A percentile compares a stretch with the other conserved stretches of the same genome.
Evolutionary conservation across 2,113 vertebrate species (phyloP).

Genomic region (Morphnarchus princeps): DNA sequence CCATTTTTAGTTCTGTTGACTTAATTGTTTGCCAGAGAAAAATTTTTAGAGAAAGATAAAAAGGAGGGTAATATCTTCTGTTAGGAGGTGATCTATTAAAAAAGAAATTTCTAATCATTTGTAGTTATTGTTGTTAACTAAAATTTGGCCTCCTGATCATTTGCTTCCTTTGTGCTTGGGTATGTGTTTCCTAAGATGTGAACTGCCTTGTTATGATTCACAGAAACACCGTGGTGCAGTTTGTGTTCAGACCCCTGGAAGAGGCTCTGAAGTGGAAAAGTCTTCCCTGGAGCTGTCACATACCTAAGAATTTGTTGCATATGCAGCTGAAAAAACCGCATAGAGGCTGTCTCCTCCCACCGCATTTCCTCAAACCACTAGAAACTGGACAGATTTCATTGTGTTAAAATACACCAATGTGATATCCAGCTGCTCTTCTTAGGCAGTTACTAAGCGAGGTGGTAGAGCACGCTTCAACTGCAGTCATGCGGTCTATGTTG

Average conservation of each 20-base stretch:
- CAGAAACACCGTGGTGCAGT: neutral
- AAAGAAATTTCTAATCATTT: neutral
- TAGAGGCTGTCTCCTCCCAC: neutral
- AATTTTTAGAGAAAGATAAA: neutral
- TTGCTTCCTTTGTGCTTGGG: neutral
- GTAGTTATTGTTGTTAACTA: neutral
- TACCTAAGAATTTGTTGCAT: neutral
- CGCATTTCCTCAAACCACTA: neutral
- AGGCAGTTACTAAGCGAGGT: rapidly evolving
- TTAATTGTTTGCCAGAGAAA: neutral
- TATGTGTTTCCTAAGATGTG: neutral
- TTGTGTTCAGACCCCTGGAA: neutral
- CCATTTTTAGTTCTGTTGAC: neutral
- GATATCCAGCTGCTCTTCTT: neutral
- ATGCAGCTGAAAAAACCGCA: neutral
- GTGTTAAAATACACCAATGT: neutral
- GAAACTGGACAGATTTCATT: neutral
- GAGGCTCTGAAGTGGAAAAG: neutral
- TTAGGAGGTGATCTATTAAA: neutral
- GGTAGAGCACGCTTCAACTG: neutral
- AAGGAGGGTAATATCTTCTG: neutral
- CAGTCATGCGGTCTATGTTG: neutral
- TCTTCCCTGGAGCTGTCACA: neutral
- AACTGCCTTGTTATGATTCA: neutral
- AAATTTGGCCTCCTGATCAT: neutral